These are phyloP conservation scores for Brachyhypopomus occidentalis DNA, from an alignment of 2,113 vertebrate species.

Conservation along the genomic window DNA sequence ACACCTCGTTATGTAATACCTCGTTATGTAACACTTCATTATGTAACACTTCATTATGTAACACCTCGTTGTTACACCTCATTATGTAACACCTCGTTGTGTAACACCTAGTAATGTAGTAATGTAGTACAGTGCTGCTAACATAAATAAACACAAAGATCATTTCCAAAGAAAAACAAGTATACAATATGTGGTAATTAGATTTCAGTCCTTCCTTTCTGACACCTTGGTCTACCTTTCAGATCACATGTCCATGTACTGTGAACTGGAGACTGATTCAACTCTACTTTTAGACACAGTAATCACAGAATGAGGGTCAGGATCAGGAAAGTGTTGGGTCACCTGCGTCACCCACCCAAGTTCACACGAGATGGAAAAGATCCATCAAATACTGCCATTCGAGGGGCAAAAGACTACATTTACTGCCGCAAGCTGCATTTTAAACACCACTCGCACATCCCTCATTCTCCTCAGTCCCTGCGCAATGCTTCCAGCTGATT, in stretches of 20 bases:
- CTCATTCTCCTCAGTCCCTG: slow-evolving; percentile 8
- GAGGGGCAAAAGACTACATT: not conserved
- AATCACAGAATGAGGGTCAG: not conserved
- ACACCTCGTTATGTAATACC: no score
- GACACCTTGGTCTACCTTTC: not conserved
- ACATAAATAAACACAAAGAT: no score
- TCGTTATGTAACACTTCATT: no score
- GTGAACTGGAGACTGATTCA: not conserved
- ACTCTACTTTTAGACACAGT: not conserved
- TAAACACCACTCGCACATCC: slow-evolving; percentile 39
- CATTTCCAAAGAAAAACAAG: no score
- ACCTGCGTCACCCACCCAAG: slow-evolving; percentile 49
- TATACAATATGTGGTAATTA: no score
- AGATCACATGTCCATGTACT: not conserved
- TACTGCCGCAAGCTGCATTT: not conserved
- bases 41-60: no score
- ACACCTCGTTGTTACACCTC: no score
- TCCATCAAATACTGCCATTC: no score
- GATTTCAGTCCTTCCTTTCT: not conserved
- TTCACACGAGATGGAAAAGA: slow-evolving; percentile 73
- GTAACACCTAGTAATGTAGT: no score
- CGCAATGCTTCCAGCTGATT: slow-evolving; percentile 64
- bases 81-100: no score
- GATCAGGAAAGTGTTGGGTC: not conserved
- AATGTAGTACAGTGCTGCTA: no score